These are phyloP conservation scores for Eristalinus aeneus DNA, from an alignment of 2,888 invertebrate species.

Conservation along the genomic window DNA sequence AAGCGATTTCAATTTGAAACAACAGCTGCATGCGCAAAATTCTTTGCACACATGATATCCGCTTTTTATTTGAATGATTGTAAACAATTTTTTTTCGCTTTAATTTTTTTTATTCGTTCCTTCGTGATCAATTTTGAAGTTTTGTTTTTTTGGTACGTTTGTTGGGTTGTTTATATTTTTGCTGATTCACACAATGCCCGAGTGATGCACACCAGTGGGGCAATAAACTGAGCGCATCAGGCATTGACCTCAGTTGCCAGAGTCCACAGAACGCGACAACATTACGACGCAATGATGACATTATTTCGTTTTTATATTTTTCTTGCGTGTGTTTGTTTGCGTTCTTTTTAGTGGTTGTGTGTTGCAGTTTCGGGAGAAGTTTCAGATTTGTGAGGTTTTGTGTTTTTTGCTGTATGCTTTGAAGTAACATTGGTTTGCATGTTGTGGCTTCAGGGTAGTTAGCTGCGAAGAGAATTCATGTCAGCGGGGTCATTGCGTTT, in stretches of 20 bases:
- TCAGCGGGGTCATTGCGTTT: neutral
- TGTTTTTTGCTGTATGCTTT: neutral
- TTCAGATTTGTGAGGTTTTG: neutral
- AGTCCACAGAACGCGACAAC: constrained; percentile 19
- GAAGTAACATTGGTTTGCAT: neutral
- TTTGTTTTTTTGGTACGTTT: neutral
- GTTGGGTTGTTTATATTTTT: constrained; percentile 38
- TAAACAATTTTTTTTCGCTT: constrained; percentile 40
- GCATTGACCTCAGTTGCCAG: constrained; percentile 49
- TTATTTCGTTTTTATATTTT: constrained; percentile 17
- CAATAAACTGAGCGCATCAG: constrained; percentile 69
- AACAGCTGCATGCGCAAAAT: constrained; percentile 66
- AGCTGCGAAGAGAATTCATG: neutral
- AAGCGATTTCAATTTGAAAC: constrained; percentile 47
- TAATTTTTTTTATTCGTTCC: neutral
- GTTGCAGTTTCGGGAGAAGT: neutral
- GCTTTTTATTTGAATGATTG: constrained; percentile 59
- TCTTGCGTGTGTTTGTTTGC: neutral
- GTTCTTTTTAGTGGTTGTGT: neutral
- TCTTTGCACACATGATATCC: constrained; percentile 68
- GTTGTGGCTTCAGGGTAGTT: neutral
- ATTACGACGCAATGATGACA: constrained; percentile 45
- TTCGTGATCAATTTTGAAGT: constrained; percentile 8
- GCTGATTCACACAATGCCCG: constrained; percentile 55
- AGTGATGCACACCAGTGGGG: constrained; percentile 65